Base-by-base conservation (phyloP, 2,113 vertebrate genomes). In the Dolichallabes microphthalmus region DNA sequence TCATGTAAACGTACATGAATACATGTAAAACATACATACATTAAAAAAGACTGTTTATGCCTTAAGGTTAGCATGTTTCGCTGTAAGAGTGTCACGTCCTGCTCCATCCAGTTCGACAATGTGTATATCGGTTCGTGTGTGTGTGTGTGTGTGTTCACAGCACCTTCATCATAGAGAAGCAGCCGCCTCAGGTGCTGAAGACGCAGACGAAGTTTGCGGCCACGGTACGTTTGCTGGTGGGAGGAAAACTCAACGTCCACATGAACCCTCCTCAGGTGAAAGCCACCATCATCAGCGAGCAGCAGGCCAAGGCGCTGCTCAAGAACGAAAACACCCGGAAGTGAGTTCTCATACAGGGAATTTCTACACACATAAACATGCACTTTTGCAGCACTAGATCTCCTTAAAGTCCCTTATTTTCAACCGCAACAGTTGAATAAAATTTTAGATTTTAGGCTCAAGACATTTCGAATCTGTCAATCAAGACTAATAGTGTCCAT, bases 261-360 rank as follows among this genome's bases (percentile, higher is more conserved):
- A 99, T 99, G 98, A 99, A 99, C 91, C 98, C 97, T 0, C 98
- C 98, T 0, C 98, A 99, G 92, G 98, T 98, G 90, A 99, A 99
- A 93, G 98, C 98, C 79, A 98, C 97, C 93, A 99, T 99, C 93
- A 97, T 99, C 91, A 99, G 97, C 0, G 98, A 99, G 90, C 96
- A 98, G 91, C 95, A 96, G 92, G 98, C 97, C 92, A 98, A 98
- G 91, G 95, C 97, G 5, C 94, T 98, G 90, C 94, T 98, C 69
- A 99, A 98, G 93, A 96, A 96, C 0, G 96, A 97, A 88, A 99
- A 95, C 92, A 96, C 95, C 9, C 93, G 95, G 89, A 96, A 97
- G 98, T 99, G 95, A 93, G 94, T 93, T n/a, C 27, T 52, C 3
- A 35, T 35, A 73, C 39, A 73, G 22, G 11, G 1, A 53, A 27